Evolutionary conservation across 2,888 invertebrate genomes (phyloP), one percentile per base, ranked within the genome.

Genomic region (Macaria notata): DNA sequence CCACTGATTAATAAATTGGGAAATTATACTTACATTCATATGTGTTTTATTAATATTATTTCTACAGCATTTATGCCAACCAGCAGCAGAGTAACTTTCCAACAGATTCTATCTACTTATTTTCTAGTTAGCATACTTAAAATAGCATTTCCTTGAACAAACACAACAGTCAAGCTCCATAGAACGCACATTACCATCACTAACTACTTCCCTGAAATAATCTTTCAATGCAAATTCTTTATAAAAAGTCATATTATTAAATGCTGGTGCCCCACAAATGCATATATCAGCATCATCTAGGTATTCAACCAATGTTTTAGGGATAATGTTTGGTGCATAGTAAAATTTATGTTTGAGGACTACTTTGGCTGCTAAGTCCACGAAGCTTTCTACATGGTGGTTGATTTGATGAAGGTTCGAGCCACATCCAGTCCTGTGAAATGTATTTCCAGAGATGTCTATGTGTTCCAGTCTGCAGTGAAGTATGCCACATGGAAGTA

Each of bases 261-360:
- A 70, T 9, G 86, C 93, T 19, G 93, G 86, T 45, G 72, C 76
- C 0, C 94, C 94, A 78, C 95, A 95, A 1, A 93, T 73, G 75
- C 95, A 95, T 77, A 93, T 93, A 65, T 92, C 90, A 0, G 94
- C 93, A 70, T 90, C 76, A 68, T 94, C 94, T 65, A 95, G 78
- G 73, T 92, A 93, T 47, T 92, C 79, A 0, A 94, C 93, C 53
- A 95, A 75, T 4, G 93, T 94, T 57, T 73, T 72, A 0, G 95
- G 95, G 69, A 95, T 88, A 36, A 86, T 86, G 50, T 92, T 92
- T 19, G 92, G 79, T 56, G 92, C 88, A 74, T 94, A 95, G 39
- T 80, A 78, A 8, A 93, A 67, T 65, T 92, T 93, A 31, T 86
- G 72, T 69, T 87, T 87, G 9, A 95, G 72, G 9, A 94, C 88